Evolutionary conservation across 2,113 vertebrate genomes (phyloP).

Genomic region (Xerus inauris): DNA sequence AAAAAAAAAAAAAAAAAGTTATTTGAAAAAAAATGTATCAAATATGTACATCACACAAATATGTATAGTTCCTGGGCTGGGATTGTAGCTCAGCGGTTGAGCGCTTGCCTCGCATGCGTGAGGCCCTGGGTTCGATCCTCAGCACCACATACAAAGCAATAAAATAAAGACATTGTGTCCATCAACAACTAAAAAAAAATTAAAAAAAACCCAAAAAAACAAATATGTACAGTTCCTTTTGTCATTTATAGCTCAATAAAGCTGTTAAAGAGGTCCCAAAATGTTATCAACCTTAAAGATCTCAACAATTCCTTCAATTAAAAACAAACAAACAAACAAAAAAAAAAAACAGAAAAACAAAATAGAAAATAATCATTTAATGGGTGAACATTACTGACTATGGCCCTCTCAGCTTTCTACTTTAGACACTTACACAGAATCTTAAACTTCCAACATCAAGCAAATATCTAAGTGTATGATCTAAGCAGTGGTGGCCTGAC

Average conservation of each 20-base stretch:
- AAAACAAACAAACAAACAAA: not conserved
- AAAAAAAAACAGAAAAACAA: too few species aligned
- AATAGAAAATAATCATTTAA: rapidly evolving
- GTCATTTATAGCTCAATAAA: not conserved
- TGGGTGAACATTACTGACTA: rapidly evolving
- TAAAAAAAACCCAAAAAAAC: too few species aligned
- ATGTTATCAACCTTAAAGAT: not conserved
- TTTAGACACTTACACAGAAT: not conserved
- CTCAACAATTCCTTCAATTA: not conserved
- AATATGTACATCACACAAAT: too few species aligned
- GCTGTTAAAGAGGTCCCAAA: not conserved
- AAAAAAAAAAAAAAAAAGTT: too few species aligned
- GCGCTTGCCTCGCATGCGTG: too few species aligned
- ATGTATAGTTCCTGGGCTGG: too few species aligned
- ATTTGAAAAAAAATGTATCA: too few species aligned
- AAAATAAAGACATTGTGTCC: too few species aligned
- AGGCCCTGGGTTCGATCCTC: too few species aligned
- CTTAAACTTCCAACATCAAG: not conserved
- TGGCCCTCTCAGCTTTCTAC: not conserved
- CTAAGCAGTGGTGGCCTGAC: not conserved
- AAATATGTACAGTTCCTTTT: not conserved
- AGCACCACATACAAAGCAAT: too few species aligned
- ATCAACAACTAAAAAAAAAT: too few species aligned
- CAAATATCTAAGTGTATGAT: not conserved
- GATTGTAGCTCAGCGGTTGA: too few species aligned